These are phyloP conservation scores for Recurvirostra avosetta DNA, from an alignment of 2,113 vertebrate genomes.

Conservation along the genomic window DNA sequence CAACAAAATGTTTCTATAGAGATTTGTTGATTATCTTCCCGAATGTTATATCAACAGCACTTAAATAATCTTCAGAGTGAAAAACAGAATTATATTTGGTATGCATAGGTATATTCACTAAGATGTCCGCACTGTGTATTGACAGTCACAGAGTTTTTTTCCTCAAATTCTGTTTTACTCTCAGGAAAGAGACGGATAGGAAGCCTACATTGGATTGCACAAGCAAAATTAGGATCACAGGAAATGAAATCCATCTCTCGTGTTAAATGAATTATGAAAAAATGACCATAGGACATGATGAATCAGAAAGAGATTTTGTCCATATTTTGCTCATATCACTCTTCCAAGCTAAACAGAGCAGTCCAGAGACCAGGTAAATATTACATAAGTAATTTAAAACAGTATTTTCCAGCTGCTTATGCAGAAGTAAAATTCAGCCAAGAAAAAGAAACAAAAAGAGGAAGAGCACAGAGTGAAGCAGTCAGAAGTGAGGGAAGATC, in stretches of 20 bases:
- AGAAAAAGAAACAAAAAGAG: background rate
- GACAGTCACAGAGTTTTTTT: background rate
- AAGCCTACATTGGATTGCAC: background rate
- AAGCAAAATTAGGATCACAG: background rate
- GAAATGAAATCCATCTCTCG: background rate
- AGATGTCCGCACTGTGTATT: background rate
- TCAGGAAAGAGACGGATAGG: background rate
- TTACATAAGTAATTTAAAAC: background rate
- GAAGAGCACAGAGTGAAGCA: background rate
- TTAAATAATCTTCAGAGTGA: background rate
- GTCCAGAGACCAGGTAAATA: background rate
- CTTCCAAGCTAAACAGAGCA: background rate
- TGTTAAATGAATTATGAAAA: background rate
- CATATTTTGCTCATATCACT: background rate
- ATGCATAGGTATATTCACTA: background rate
- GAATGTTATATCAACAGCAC: background rate
- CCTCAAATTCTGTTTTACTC: background rate
- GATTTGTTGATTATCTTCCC: background rate
- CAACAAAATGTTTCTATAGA: slow-evolving; percentile 3
- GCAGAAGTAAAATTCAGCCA: background rate
- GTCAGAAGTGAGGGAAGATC: background rate
- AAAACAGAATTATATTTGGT: background rate
- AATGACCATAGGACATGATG: background rate
- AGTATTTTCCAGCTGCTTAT: background rate
- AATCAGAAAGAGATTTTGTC: background rate